Percentiles rank a stretch among this genome's conserved stretches.
Evolutionary conservation across 2,888 invertebrate genomes (phyloP).

Genomic region (Drosophila parthenogenetica): DNA sequence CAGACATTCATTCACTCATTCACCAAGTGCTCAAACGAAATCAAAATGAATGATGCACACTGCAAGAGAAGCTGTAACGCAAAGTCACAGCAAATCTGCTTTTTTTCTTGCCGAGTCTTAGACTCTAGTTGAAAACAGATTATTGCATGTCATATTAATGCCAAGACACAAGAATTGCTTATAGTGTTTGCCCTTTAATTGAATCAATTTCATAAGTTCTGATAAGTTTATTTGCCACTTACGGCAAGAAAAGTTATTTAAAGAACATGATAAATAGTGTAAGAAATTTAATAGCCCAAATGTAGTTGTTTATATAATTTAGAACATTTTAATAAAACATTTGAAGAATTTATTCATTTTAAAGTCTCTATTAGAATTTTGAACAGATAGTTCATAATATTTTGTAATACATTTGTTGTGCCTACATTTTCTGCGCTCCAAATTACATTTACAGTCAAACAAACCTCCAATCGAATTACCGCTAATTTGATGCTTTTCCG

Average conservation of each 20-base stretch:
- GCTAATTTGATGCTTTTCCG: conserved; percentile 41
- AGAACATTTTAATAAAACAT: no score
- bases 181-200: conserved; percentile 54
- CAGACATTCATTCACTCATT: conserved; percentile 35
- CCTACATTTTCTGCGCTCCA: conserved; percentile 38
- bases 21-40: conserved; percentile 43
- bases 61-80: conserved; percentile 45
- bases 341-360: no score
- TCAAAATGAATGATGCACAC: conserved; percentile 63
- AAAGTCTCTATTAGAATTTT: no score
- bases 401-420: conserved; percentile 52
- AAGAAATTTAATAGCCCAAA: no score
- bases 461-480: background rate
- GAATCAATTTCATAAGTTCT: conserved; percentile 33
- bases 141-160: conserved; percentile 57
- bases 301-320: no score
- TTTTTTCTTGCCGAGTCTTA: background rate
- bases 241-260: conserved; percentile 41
- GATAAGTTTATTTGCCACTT: conserved; percentile 56
- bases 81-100: conserved; percentile 23
- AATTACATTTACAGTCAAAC: conserved; percentile 34
- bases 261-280: background rate
- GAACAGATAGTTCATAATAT: conserved; percentile 46
- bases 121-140: conserved; percentile 23
- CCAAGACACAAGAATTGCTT: conserved; percentile 32